Percentiles rank a stretch among this genome's conserved stretches.
Evolutionary conservation across 2,888 invertebrate genomes (phyloP).

Genomic region (Volucella bombylans): DNA sequence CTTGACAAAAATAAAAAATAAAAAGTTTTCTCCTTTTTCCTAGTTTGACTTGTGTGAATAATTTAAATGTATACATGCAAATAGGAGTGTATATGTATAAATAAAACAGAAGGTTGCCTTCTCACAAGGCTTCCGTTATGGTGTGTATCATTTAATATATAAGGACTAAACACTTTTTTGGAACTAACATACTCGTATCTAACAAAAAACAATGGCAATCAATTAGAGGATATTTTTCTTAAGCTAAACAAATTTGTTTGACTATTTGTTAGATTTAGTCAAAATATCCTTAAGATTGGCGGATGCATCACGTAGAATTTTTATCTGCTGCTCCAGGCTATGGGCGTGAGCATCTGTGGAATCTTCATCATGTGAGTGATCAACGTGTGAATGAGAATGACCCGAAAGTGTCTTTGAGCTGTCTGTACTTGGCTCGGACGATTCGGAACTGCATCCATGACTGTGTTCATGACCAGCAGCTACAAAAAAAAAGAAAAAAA

Average conservation of each 20-base stretch:
- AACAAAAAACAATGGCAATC: conserved; percentile 37
- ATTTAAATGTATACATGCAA: not conserved
- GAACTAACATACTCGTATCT: conserved; percentile 28
- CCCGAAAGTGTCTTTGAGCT: conserved; percentile 3
- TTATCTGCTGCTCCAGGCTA: conserved; percentile 33
- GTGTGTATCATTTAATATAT: not conserved
- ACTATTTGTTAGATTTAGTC: conserved; percentile 23
- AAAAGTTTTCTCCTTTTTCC: not conserved
- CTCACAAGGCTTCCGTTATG: no score
- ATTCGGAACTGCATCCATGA: conserved; percentile 25
- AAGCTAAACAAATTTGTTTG: not conserved
- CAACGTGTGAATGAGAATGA: not conserved
- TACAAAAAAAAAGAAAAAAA: conserved; percentile 2
- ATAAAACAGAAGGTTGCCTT: conserved; percentile 1
- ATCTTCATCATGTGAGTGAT: conserved; percentile 3
- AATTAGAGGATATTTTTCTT: conserved; percentile 22
- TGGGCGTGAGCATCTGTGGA: conserved; percentile 19
- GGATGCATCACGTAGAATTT: conserved; percentile 43
- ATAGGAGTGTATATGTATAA: not conserved
- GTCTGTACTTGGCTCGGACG: not conserved
- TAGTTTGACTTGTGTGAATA: conserved; percentile 9
- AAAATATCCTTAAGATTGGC: conserved; percentile 36
- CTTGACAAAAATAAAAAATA: not conserved
- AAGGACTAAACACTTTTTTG: conserved; percentile 13
- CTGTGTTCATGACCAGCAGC: conserved; percentile 54